Conservation (phyloP, 2,113 vertebrate genomes). For the Oreotragus oreotragus region DNA sequence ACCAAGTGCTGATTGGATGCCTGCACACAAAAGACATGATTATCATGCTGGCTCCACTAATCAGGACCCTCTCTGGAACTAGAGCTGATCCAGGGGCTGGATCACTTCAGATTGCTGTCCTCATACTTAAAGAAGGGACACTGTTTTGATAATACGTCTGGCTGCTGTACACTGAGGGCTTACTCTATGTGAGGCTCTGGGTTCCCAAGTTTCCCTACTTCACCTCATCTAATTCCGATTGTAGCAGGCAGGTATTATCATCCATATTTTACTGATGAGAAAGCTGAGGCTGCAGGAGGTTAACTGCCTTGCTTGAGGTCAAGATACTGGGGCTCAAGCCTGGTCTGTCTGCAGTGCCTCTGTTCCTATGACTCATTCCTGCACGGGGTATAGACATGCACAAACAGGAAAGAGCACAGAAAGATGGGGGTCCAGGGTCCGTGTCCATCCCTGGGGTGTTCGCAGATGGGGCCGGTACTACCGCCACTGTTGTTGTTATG, state of each 20-base stretch:
- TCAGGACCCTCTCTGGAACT: not conserved
- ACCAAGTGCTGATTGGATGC: not conserved
- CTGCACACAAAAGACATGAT: not conserved
- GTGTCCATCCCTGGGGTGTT: not conserved
- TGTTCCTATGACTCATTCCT: not conserved
- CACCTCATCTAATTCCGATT: not conserved
- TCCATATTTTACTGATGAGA: not conserved
- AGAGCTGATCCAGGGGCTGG: not conserved
- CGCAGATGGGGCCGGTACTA: not conserved
- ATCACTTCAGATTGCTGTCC: not conserved
- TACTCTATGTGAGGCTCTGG: not conserved
- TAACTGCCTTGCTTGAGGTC: not conserved
- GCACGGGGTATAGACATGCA: not conserved
- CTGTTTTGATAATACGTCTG: not conserved
- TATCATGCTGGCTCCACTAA: not conserved
- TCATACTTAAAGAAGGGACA: not conserved
- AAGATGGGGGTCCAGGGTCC: not conserved
- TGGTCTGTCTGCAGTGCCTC: not conserved
- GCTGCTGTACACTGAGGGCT: not conserved
- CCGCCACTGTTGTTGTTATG: not conserved
- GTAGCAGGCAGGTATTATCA: not conserved
- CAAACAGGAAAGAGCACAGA: not conserved
- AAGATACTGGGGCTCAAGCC: not conserved
- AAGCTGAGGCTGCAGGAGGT: not conserved
- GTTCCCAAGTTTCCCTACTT: not conserved